Conservation (phyloP, 1,140 invertebrate genomes). For the Ditylenchus dipsaci region DNA sequence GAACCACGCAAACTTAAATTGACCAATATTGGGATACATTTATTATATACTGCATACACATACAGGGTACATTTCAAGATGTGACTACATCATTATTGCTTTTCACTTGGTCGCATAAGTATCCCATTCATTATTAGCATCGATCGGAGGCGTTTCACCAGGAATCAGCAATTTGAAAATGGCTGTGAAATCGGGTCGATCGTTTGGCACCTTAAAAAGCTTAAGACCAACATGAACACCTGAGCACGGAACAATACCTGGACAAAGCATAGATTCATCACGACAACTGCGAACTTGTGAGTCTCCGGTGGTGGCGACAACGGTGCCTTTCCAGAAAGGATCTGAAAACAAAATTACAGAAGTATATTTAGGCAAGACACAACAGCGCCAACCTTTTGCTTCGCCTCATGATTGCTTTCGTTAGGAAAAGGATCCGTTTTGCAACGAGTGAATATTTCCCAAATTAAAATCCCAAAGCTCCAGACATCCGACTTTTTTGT, state of each 20-base stretch:
- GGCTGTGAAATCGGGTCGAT: conserved; percentile 18
- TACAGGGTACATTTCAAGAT: too few species aligned
- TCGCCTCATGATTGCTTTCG: conserved; percentile 81
- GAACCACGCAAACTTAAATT: too few species aligned
- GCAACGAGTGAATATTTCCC: too few species aligned
- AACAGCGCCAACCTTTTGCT: conserved; percentile 74
- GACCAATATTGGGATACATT: too few species aligned
- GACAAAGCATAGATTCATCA: conserved; percentile 29
- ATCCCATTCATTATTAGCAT: too few species aligned
- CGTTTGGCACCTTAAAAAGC: conserved; percentile 12
- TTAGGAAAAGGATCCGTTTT: conserved; percentile 79
- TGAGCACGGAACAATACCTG: neutral
- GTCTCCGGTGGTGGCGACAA: conserved; percentile 19
- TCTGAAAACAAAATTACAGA: neutral
- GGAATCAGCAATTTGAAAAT: conserved; percentile 33
- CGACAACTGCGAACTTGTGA: conserved; percentile 7
- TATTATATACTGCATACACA: too few species aligned
- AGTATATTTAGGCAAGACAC: conserved; percentile 57
- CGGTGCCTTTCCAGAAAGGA: conserved; percentile 16
- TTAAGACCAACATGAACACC: neutral
- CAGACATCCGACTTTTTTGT: too few species aligned
- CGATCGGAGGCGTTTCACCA: conserved; percentile 18
- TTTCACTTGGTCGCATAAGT: too few species aligned
- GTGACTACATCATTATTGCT: too few species aligned
- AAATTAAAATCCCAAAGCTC: too few species aligned